Evolutionary conservation across 2,888 invertebrate genomes (phyloP).

Genomic region (Melolontha melolontha): DNA sequence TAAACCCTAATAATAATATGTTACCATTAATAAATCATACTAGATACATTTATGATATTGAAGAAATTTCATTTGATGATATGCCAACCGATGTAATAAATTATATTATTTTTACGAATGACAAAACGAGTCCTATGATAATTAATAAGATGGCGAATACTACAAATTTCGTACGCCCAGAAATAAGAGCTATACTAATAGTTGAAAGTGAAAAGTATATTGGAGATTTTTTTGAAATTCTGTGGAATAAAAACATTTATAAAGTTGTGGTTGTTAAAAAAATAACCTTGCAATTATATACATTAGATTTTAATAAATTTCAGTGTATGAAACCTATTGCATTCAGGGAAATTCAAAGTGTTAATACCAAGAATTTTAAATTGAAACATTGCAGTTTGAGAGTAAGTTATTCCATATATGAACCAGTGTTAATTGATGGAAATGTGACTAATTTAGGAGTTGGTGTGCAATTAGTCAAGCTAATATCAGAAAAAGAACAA

Average conservation of each 20-base stretch:
- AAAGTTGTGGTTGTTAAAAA: slow-evolving; percentile 7
- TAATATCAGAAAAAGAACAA: slow-evolving; percentile 35
- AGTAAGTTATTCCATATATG: slow-evolving; percentile 11
- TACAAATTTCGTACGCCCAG: slow-evolving; percentile 3
- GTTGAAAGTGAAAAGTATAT: slow-evolving; percentile 5
- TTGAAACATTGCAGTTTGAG: slow-evolving; percentile 32
- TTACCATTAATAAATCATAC: background rate
- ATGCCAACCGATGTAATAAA: slow-evolving; percentile 17
- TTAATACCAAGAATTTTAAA: slow-evolving; percentile 11
- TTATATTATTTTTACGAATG: slow-evolving; percentile 10
- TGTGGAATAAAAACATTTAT: slow-evolving; percentile 28
- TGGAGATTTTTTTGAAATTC: background rate
- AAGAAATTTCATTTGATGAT: background rate
- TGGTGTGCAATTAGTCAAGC: slow-evolving; percentile 4
- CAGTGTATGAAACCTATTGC: slow-evolving; percentile 15
- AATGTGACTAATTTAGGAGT: slow-evolving; percentile 34
- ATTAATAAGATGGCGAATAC: background rate
- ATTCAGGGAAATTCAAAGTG: background rate
- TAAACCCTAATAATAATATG: slow-evolving; percentile 6
- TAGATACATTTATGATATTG: slow-evolving; percentile 4
- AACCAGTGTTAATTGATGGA: slow-evolving; percentile 30
- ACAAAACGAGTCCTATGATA: background rate
- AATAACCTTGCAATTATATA: slow-evolving; percentile 12
- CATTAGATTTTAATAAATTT: slow-evolving; percentile 25
- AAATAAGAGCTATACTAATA: slow-evolving; percentile 13